Conservation (phyloP, 2,797 vertebrate genomes). For the Picus viridis region DNA sequence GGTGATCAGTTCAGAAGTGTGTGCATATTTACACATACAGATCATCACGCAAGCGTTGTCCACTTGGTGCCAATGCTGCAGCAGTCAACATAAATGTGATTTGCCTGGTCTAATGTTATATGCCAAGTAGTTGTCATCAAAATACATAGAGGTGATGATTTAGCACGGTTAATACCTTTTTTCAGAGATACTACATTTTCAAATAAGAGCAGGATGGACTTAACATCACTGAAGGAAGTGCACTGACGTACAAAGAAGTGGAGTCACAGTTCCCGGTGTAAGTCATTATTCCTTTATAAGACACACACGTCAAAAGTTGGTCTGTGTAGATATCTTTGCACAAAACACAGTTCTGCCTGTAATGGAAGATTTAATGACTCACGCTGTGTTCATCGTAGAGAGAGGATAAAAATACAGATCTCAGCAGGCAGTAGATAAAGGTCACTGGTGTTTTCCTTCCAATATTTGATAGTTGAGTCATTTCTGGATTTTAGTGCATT, state of each 20-base stretch:
- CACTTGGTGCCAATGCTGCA: no score
- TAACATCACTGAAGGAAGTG: not conserved
- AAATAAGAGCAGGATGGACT: not conserved
- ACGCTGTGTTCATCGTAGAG: not conserved
- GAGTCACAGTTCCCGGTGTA: not conserved
- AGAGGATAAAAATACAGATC: not conserved
- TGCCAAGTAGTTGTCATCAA: not conserved
- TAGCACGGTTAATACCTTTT: not conserved
- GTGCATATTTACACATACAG: no score
- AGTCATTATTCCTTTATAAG: not conserved
- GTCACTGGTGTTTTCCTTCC: constrained; percentile 3
- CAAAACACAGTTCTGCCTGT: not conserved
- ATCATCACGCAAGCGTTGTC: not conserved
- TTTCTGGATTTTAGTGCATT: not conserved
- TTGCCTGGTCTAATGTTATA: not conserved
- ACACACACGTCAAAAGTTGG: not conserved
- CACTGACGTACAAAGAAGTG: not conserved
- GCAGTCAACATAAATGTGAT: not conserved
- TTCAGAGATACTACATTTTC: not conserved
- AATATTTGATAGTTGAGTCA: not conserved
- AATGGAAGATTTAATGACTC: not conserved
- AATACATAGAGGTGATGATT: not conserved
- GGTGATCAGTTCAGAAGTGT: not conserved
- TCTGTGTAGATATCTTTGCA: not conserved
- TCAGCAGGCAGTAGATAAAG: not conserved